Conservation (phyloP, 2,113 vertebrate genomes). For the Anarrhichthys ocellatus region DNA sequence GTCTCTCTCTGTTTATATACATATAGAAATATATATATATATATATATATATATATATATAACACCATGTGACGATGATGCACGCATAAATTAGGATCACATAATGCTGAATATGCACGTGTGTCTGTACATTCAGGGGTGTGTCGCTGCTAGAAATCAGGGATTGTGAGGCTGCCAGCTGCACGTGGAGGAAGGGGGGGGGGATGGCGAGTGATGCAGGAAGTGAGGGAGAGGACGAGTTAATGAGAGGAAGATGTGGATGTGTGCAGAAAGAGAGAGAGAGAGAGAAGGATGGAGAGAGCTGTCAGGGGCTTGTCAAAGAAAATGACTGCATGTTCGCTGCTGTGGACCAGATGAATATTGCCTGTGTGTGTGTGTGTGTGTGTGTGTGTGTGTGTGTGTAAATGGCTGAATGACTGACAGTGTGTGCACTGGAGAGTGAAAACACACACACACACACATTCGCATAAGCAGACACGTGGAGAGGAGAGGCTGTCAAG, state of each 20-base stretch:
- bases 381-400: constrained; percentile 26
- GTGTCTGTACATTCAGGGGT: constrained; percentile 8
- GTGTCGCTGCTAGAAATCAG: constrained; percentile 34
- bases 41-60: background rate
- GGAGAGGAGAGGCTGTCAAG: constrained; percentile 67
- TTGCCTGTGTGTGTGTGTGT: constrained; percentile 24
- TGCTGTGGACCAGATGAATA: too few species aligned
- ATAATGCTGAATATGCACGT: background rate
- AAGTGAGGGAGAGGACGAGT: constrained; percentile 7
- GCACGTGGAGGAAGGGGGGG: background rate
- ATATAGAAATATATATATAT: background rate
- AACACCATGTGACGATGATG: constrained; percentile 24
- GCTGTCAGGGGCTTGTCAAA: constrained; percentile 38
- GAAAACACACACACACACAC: constrained; percentile 15
- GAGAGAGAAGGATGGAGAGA: background rate
- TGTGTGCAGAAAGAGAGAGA: constrained; percentile 9
- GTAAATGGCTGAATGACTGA: constrained; percentile 35
- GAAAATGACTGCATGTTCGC: background rate
- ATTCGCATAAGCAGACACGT: constrained; percentile 52
- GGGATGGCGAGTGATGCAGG: background rate
- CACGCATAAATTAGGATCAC: background rate
- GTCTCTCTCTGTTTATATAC: background rate
- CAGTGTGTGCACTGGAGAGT: constrained; percentile 53
- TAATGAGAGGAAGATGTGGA: constrained; percentile 26
- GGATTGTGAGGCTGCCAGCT: constrained; percentile 11